Conservation (phyloP, 2,888 invertebrate species). For the Entomobrya proxima region DNA sequence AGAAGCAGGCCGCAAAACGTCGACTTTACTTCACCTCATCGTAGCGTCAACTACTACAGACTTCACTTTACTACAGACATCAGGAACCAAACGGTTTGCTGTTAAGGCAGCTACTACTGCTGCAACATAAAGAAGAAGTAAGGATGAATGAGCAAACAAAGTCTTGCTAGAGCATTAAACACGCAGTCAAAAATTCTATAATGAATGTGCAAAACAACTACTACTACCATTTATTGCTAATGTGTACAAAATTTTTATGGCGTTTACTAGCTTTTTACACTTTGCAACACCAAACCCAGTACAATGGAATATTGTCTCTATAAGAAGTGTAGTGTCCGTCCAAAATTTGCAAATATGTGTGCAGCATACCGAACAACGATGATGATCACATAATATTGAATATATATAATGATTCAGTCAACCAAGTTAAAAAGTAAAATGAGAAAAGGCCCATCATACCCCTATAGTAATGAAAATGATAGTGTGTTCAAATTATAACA, state of each 20-base stretch:
- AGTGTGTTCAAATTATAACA: slow-evolving; percentile 1
- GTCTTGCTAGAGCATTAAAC: slow-evolving; percentile 4
- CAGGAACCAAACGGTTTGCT: slow-evolving; percentile 30
- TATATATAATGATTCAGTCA: neutral
- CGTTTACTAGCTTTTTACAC: slow-evolving; percentile 17
- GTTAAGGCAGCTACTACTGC: neutral
- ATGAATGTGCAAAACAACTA: neutral
- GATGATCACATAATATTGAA: neutral
- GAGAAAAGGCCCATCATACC: neutral
- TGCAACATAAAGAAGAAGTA: slow-evolving; percentile 47
- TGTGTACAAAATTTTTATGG: slow-evolving; percentile 42
- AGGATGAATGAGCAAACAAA: slow-evolving; percentile 64
- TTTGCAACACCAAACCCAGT: neutral
- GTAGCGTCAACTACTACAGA: neutral
- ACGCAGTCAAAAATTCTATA: slow-evolving; percentile 1
- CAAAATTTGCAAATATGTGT: neutral
- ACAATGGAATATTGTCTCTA: neutral
- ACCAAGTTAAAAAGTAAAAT: neutral
- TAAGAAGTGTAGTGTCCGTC: neutral
- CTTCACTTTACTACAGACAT: slow-evolving; percentile 2
- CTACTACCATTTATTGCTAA: neutral
- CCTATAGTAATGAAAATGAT: neutral
- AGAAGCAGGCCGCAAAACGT: slow-evolving; percentile 25
- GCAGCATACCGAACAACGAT: neutral
- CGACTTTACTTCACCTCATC: slow-evolving; percentile 17